Evolutionary conservation across 23 tunicate genomes (phyloP).

Genomic region (Botrylloides violaceus): DNA sequence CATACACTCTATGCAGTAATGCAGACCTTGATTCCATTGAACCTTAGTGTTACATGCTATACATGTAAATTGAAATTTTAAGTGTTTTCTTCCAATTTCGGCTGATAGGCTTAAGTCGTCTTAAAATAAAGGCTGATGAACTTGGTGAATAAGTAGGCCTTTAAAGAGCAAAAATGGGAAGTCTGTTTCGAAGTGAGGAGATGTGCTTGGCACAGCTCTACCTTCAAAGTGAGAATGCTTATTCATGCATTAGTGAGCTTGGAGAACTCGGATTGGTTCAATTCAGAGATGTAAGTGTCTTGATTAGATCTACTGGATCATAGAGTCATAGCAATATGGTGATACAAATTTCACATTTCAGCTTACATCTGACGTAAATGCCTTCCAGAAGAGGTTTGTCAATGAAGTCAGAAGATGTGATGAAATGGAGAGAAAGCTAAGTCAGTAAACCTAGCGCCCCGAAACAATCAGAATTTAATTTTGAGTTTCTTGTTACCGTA

Average conservation of each 20-base stretch:
- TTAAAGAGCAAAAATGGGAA: slow-evolving; percentile 36
- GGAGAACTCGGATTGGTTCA: slow-evolving; percentile 47
- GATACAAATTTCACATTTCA: slow-evolving; percentile 1
- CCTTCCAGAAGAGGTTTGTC: slow-evolving; percentile 91
- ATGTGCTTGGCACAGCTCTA: slow-evolving; percentile 39
- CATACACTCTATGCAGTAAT: too few relatives aligned
- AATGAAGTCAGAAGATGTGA: slow-evolving; percentile 95
- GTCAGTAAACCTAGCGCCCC: slow-evolving; percentile 65
- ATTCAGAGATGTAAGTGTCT: slow-evolving; percentile 26
- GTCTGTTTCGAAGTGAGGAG: slow-evolving; percentile 29
- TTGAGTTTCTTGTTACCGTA: neutral
- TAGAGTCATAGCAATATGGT: too few relatives aligned
- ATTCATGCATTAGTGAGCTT: slow-evolving; percentile 36
- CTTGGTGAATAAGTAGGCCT: too few relatives aligned
- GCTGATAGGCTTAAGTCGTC: too few relatives aligned
- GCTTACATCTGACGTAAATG: slow-evolving; percentile 80
- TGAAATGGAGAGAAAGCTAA: slow-evolving; percentile 95
- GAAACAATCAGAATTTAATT: too few relatives aligned
- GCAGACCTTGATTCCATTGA: too few relatives aligned
- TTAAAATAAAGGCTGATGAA: too few relatives aligned
- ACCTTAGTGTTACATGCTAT: too few relatives aligned
- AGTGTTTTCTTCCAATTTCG: too few relatives aligned
- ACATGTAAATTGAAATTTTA: too few relatives aligned
- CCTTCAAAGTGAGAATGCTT: slow-evolving; percentile 34
- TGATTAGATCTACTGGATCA: neutral